Percentiles rank a stretch among this genome's conserved stretches.
Conservation (phyloP, 2,797 vertebrate genomes). For the Euphonia xanthogaster region DNA sequence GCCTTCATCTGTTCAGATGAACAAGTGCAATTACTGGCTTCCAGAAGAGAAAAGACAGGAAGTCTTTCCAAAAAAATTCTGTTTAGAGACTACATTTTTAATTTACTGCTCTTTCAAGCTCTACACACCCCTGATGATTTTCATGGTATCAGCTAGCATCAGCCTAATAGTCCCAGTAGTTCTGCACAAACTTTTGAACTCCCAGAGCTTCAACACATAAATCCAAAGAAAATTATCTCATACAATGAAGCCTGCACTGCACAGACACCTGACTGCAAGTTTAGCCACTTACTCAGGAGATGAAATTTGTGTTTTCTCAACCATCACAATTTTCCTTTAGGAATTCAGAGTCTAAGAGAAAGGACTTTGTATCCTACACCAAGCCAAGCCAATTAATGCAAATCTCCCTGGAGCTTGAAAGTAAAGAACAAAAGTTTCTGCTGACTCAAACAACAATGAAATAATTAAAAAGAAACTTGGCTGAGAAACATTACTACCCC, state of each 20-base stretch:
- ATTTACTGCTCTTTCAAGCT: neutral
- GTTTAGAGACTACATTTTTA: neutral
- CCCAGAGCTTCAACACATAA: neutral
- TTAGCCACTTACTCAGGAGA: neutral
- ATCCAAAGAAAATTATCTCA: neutral
- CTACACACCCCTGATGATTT: neutral
- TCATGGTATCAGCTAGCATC: neutral
- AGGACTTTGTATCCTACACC: neutral
- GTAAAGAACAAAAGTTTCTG: neutral
- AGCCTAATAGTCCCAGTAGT: neutral
- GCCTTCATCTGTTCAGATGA: neutral
- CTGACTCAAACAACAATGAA: neutral
- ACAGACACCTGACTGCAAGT: neutral
- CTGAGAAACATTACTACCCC: neutral
- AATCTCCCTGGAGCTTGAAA: neutral
- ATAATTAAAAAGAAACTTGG: neutral
- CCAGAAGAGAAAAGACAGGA: neutral
- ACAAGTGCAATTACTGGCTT: neutral
- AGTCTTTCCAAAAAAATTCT: rapidly evolving
- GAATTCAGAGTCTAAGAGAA: neutral
- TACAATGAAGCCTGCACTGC: rapidly evolving
- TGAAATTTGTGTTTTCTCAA: neutral
- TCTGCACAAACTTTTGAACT: neutral
- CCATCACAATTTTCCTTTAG: neutral
- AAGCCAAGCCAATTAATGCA: neutral